Base-by-base conservation (phyloP, 2,888 invertebrate species). In the Noctua janthina region DNA sequence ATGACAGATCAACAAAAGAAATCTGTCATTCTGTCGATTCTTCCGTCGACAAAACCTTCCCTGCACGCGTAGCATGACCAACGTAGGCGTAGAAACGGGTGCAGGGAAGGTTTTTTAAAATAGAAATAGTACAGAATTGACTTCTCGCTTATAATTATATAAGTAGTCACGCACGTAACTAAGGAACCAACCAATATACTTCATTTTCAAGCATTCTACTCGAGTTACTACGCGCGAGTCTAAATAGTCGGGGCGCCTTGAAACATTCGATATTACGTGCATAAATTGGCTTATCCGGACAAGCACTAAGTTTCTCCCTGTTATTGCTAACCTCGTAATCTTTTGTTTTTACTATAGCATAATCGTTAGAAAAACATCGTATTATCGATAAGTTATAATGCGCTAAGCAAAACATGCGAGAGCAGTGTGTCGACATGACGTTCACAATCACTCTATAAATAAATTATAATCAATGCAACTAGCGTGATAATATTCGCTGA, bases 351-450 rank as follows among this genome's bases (percentile, higher is more conserved):
- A 80, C 35, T 83, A 29, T 2, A 56, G 17, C n/a, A 43, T 66
- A 67, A 74, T 39, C n/a, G 6, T n/a, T 74, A 35, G 49, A 20
- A 56, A 72, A 70, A 64, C 39, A 81, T 35, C 20, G 3, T 62
- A 62, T 51, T 69, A 85, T 72, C 66, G 59, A 67, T 81, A 70
- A 76, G 51, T 56, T 68, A 74, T 79, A 75, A 71, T 69, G 35
- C 0, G 64, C 54, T 49, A 29, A 67, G 35, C 51, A 78, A 73
- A 69, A 82, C 69, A 78, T 73, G 86, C 49, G 35, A 73, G 23
- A 54, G 59, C 69, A 49, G 59, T 74, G 66, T 82, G 74, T 51
- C 13, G 62, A 62, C n/a, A 59, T 76, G 64, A 35, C 35, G 59
- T 23, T 49, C 4, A 4, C n/a, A 66, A 66, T 83, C 46, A 51